Conservation (phyloP, 92 coral and sea anemone species). For the Epizoanthus scotinus region DNA sequence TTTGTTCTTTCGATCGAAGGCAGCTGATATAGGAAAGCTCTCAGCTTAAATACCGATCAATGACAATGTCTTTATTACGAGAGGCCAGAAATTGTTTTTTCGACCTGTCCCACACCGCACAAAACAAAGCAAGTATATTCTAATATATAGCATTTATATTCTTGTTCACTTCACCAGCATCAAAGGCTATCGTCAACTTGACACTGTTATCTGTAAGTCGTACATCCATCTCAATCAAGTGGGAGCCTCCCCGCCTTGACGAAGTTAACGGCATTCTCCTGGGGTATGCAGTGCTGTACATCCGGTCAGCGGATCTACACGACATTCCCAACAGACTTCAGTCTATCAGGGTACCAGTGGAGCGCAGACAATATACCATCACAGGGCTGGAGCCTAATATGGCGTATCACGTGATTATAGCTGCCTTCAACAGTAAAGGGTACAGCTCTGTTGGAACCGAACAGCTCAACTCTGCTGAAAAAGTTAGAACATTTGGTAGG, state of each 20-base stretch:
- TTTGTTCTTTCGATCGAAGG: no score
- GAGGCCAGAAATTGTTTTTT: no score
- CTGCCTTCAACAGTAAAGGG: background rate
- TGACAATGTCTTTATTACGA: no score
- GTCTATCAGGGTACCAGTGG: background rate
- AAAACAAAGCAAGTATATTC: no score
- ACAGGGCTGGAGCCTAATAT: background rate
- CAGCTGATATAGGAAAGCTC: no score
- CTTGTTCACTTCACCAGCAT: background rate
- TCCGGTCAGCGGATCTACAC: background rate
- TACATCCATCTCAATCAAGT: background rate
- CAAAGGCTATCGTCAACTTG: background rate
- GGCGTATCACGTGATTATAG: background rate
- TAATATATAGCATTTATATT: no score
- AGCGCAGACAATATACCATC: background rate
- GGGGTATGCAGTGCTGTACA: background rate
- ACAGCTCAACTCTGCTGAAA: background rate
- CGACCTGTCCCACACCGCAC: no score
- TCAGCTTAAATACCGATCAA: no score
- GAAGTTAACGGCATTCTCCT: background rate
- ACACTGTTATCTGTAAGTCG: conserved; percentile 1
- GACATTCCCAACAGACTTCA: background rate
- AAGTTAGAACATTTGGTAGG: conserved; percentile 9
- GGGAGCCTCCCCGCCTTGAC: background rate
- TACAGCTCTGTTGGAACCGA: background rate